These are phyloP conservation scores for Dryobates pubescens DNA, from an alignment of 2,797 vertebrate species.

Conservation along the genomic window DNA sequence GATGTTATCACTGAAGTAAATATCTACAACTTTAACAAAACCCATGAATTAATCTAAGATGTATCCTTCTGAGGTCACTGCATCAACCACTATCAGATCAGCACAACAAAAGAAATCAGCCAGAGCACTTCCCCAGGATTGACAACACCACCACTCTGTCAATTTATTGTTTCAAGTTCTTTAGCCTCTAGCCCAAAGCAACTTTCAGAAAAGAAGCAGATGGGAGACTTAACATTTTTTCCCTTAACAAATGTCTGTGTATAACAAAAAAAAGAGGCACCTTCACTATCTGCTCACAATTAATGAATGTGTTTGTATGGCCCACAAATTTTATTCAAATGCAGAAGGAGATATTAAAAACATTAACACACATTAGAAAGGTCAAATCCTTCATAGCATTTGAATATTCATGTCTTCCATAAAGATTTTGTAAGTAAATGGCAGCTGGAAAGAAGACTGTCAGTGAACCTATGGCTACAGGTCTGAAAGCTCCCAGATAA, in stretches of 20 bases:
- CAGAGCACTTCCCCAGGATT: background rate
- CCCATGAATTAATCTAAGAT: background rate
- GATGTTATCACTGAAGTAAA: background rate
- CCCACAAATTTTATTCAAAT: background rate
- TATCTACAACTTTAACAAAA: background rate
- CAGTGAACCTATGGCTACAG: background rate
- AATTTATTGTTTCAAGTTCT: background rate
- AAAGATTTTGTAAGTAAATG: background rate
- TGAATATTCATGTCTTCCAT: background rate
- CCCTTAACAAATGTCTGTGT: background rate
- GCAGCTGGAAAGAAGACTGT: accelerated
- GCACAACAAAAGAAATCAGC: background rate
- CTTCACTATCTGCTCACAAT: background rate
- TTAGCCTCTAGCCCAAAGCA: background rate
- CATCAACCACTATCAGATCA: background rate
- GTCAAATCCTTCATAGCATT: background rate
- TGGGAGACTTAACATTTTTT: background rate
- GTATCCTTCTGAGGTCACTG: background rate
- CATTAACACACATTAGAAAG: background rate
- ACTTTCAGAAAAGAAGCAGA: background rate
- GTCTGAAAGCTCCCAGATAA: background rate
- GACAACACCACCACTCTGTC: background rate
- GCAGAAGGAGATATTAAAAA: background rate
- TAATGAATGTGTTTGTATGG: background rate
- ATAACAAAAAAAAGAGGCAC: background rate